phyloP scores from a whole-genome alignment of 2,797 vertebrate genomes.

The Rhinella marina region DNA sequence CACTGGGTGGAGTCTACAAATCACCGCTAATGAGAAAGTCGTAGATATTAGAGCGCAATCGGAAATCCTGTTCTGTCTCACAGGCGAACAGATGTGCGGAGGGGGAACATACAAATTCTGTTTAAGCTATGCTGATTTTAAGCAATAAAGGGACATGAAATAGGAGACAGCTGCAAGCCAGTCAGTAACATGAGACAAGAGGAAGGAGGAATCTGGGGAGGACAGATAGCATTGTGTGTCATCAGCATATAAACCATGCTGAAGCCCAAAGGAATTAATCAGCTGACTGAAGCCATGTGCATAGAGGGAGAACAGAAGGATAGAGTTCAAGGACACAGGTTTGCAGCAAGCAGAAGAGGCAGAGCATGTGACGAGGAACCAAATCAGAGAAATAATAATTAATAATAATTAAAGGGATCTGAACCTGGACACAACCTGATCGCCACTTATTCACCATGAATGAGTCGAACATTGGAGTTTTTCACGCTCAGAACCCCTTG shows the following conservation, averaged over 20 bases:
- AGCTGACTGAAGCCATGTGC: slow-evolving; percentile 12
- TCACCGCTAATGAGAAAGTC: not conserved
- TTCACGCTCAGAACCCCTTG: too few relatives aligned
- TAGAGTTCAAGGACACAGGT: slow-evolving; percentile 20
- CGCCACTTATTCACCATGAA: too few relatives aligned
- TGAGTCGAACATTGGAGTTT: too few relatives aligned
- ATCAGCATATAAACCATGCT: slow-evolving; percentile 17
- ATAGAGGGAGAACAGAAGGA: slow-evolving; percentile 11
- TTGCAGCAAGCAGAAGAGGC: not conserved
- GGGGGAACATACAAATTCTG: slow-evolving; percentile 10
- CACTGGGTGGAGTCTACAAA: slow-evolving; percentile 2
- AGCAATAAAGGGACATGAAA: slow-evolving; percentile 23
- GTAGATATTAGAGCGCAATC: not conserved
- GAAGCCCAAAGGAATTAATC: slow-evolving; percentile 11
- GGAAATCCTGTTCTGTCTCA: not conserved
- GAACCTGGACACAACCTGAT: too few relatives aligned
- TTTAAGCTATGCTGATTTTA: slow-evolving; percentile 2
- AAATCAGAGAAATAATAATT: not conserved
- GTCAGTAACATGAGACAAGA: not conserved
- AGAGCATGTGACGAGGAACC: not conserved
- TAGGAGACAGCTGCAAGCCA: slow-evolving; percentile 8
- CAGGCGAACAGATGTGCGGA: not conserved
- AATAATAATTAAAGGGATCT: not conserved
- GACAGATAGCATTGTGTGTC: slow-evolving; percentile 24
- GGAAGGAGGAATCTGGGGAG: not conserved